Percentiles rank a stretch among this genome's conserved stretches.
Evolutionary conservation across 1,140 invertebrate genomes (phyloP).

Genomic region (Riptortus pedestris): DNA sequence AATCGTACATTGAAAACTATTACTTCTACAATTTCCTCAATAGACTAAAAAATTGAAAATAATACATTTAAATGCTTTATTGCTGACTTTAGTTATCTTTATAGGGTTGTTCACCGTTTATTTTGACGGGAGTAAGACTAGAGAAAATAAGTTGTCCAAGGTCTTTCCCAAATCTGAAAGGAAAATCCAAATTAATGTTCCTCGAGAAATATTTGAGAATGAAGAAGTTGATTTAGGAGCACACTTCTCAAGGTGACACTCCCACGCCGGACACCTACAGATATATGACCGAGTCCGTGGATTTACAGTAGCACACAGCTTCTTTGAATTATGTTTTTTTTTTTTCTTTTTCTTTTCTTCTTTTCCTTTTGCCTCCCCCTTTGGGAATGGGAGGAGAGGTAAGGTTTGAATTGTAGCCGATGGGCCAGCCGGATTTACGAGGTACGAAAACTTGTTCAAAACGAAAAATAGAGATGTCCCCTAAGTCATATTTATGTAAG

Average conservation of each 20-base stretch:
- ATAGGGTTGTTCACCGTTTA: too few species aligned
- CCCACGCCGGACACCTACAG: neutral
- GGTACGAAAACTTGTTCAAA: constrained; percentile 27
- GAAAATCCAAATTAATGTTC: too few species aligned
- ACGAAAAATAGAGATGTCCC: constrained; percentile 29
- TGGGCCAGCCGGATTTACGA: constrained; percentile 20
- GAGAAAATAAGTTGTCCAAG: too few species aligned
- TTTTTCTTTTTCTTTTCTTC: neutral
- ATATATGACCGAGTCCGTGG: neutral
- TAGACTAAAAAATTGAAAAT: too few species aligned
- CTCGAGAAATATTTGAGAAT: too few species aligned
- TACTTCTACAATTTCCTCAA: too few species aligned
- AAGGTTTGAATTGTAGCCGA: neutral
- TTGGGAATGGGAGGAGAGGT: neutral
- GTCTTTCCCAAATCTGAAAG: too few species aligned
- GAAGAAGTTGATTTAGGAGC: constrained; percentile 3
- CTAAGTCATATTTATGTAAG: constrained; percentile 27
- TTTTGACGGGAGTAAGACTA: too few species aligned
- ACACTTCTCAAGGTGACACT: neutral
- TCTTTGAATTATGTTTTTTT: neutral
- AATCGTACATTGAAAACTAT: too few species aligned
- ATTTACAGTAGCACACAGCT: constrained; percentile 12
- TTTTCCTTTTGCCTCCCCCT: neutral
- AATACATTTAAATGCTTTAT: too few species aligned
- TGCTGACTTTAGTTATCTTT: too few species aligned